Conservation (phyloP, 2,113 vertebrate species). For the Manacus vitellinus region DNA sequence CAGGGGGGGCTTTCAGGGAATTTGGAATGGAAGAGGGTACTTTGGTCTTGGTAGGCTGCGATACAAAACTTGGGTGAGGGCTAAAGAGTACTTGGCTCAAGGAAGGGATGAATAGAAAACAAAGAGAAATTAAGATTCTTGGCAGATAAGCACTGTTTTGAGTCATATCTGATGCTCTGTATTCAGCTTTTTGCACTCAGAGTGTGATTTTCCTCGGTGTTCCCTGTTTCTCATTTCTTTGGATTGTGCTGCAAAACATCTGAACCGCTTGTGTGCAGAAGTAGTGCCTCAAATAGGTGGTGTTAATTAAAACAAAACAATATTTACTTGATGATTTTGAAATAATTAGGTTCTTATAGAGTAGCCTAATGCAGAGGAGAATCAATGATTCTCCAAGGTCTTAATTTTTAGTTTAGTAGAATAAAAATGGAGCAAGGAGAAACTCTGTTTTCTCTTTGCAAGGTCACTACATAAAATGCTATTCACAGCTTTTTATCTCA, state of each 20-base stretch:
- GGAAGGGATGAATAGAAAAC: neutral
- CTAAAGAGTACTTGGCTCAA: neutral
- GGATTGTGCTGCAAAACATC: neutral
- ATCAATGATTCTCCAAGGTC: neutral
- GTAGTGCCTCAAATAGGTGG: neutral
- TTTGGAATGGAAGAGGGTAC: neutral
- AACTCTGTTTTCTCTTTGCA: neutral
- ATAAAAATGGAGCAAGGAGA: neutral
- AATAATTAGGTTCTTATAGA: neutral
- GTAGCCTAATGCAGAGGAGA: neutral
- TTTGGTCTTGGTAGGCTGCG: neutral
- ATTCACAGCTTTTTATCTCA: slow-evolving; percentile 9
- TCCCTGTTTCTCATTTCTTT: neutral
- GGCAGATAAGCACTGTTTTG: neutral
- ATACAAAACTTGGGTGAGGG: neutral
- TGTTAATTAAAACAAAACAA: neutral
- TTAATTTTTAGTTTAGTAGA: slow-evolving; percentile 8
- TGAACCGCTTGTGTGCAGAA: neutral
- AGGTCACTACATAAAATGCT: slow-evolving; percentile 36
- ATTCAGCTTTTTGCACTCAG: neutral
- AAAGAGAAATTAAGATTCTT: neutral
- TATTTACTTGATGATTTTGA: neutral
- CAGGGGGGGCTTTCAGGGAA: neutral
- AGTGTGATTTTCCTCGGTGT: neutral
- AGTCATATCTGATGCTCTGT: neutral